phyloP scores from a whole-genome alignment of 2,888 invertebrate species.

The Julus scanicus region DNA sequence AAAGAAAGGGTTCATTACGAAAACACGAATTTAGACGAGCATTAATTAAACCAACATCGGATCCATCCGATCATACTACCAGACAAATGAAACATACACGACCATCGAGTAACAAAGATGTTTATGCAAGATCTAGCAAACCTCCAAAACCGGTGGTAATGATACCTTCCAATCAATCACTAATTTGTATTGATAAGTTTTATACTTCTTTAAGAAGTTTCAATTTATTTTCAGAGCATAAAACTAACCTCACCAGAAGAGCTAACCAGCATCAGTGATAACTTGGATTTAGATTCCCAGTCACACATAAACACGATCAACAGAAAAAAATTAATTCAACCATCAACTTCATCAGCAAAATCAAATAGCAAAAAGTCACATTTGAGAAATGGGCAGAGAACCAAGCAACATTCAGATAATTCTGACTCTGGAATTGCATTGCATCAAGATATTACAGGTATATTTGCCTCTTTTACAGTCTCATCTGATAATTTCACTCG shows the following conservation, averaged over 20 bases:
- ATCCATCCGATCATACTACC: neutral
- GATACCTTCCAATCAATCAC: neutral
- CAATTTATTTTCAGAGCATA: neutral
- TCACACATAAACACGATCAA: neutral
- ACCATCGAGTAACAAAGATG: neutral
- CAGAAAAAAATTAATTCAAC: neutral
- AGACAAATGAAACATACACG: conserved; percentile 19
- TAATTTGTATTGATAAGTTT: neutral
- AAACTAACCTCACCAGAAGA: neutral
- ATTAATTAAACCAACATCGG: neutral
- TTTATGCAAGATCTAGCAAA: conserved; percentile 6
- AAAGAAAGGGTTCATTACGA: neutral
- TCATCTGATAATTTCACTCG: too few species aligned
- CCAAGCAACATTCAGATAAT: neutral
- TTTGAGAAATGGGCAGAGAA: neutral
- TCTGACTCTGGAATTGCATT: neutral
- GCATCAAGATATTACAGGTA: neutral
- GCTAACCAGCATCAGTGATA: neutral
- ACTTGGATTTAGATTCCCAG: neutral
- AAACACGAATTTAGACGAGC: neutral
- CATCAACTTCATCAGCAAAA: neutral
- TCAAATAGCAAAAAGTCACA: neutral
- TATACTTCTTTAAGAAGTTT: neutral
- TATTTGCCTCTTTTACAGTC: too few species aligned
- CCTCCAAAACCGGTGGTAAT: neutral